Percentiles rank a stretch among this genome's conserved stretches.
phyloP scores from a whole-genome alignment of 1,140 invertebrate species.

The Drosophila micromelanica region DNA sequence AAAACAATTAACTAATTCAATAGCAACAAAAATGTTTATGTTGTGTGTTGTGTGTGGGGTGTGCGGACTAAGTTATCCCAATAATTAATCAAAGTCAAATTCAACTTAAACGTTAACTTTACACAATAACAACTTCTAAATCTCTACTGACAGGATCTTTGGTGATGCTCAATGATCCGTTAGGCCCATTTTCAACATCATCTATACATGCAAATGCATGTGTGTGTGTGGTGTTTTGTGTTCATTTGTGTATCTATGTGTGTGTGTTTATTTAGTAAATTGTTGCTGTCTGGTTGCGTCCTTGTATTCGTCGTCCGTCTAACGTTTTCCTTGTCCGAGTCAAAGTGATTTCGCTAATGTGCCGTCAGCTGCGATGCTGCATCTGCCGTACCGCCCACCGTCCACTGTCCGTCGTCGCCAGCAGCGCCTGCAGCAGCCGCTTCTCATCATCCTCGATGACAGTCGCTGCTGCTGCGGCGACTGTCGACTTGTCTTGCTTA shows the following conservation, averaged over 20 bases:
- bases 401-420: conserved; percentile 27
- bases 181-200: conserved; percentile 20
- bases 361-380: conserved; percentile 50
- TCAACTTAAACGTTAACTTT: conserved; percentile 24
- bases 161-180: conserved; percentile 58
- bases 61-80: conserved; percentile 5
- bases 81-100: conserved; percentile 18
- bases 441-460: conserved; percentile 13
- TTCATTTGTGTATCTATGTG: not conserved
- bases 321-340: conserved; percentile 3
- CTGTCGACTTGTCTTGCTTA: not conserved
- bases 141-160: conserved; percentile 67
- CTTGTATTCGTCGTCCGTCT: conserved; percentile 5
- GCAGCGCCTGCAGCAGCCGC: conserved; percentile 47
- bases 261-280: conserved; percentile 13
- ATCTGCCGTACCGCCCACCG: not conserved
- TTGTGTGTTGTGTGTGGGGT: conserved; percentile 4
- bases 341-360: conserved; percentile 2
- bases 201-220: conserved; percentile 11
- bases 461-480: not conserved
- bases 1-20: conserved; percentile 65
- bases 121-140: conserved; percentile 53
- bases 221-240: conserved; percentile 13
- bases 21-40: conserved; percentile 26
- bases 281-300: conserved; percentile 15